Conservation (phyloP, 2,888 invertebrate genomes). For the Copidosoma aretas region DNA sequence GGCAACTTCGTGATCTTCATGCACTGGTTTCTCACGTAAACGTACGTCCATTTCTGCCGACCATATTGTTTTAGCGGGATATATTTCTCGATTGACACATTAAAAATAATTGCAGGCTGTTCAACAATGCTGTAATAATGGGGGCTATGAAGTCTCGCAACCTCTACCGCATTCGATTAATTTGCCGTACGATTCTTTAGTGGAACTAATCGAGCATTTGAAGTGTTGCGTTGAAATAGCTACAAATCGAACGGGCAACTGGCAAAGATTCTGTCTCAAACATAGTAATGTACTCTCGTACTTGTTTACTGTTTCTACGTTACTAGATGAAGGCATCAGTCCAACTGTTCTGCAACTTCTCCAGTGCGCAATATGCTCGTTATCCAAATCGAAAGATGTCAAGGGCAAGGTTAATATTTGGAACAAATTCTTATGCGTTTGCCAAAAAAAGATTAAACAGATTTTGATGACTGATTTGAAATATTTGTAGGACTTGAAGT, state of each 20-base stretch:
- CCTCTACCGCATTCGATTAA: slow-evolving; percentile 64
- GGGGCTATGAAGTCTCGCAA: slow-evolving; percentile 64
- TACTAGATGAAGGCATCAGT: slow-evolving; percentile 89
- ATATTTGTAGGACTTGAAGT: slow-evolving; percentile 49
- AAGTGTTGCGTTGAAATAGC: slow-evolving; percentile 95
- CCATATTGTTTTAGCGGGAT: no score
- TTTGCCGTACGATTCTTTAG: slow-evolving; percentile 88
- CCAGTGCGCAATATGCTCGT: slow-evolving; percentile 84
- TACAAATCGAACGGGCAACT: slow-evolving; percentile 88
- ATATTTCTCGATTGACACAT: neutral
- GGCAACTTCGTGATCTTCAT: slow-evolving; percentile 91
- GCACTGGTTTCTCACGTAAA: slow-evolving; percentile 88
- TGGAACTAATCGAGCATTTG: slow-evolving; percentile 91
- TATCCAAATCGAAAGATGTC: slow-evolving; percentile 54
- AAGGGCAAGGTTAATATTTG: slow-evolving; percentile 52
- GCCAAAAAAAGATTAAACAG: no score
- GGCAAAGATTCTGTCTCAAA: slow-evolving; percentile 87
- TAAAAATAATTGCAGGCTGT: slow-evolving; percentile 59
- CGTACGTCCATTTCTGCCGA: slow-evolving; percentile 61
- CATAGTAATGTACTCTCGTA: slow-evolving; percentile 82
- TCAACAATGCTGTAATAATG: slow-evolving; percentile 66
- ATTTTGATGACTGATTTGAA: slow-evolving; percentile 5
- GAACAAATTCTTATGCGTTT: no score
- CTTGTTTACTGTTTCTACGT: slow-evolving; percentile 78
- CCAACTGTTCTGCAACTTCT: slow-evolving; percentile 88